Percentiles rank a stretch among this genome's conserved stretches.
phyloP scores from a whole-genome alignment of 2,888 invertebrate species.

The Chrysolina haemoptera region DNA sequence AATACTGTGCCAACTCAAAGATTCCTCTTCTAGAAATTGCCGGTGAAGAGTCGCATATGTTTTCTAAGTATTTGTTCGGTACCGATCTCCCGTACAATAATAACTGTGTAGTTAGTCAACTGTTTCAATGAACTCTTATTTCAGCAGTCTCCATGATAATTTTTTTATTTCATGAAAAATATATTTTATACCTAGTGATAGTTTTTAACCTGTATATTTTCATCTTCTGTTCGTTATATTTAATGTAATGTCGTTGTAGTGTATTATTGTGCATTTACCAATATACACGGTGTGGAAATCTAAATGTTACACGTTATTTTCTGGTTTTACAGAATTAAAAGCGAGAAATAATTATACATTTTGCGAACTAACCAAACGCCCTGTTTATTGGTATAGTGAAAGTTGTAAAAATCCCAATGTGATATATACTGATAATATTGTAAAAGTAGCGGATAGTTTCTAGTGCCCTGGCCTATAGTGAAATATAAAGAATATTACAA shows the following conservation, averaged over 20 bases:
- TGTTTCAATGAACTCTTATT: background rate
- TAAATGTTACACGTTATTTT: constrained; percentile 35
- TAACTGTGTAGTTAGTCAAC: constrained; percentile 6
- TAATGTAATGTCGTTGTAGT: constrained; percentile 29
- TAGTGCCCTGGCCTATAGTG: constrained; percentile 47
- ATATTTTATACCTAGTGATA: constrained; percentile 37
- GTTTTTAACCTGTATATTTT: constrained; percentile 44
- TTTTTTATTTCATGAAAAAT: constrained; percentile 9
- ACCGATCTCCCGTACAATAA: constrained; percentile 15
- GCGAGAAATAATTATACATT: constrained; percentile 35
- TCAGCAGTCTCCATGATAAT: background rate
- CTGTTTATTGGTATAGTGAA: constrained; percentile 42
- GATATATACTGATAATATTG: constrained; percentile 67
- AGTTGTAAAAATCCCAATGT: constrained; percentile 62
- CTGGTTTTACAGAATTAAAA: constrained; percentile 52
- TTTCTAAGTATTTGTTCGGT: constrained; percentile 4
- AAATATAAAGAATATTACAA: constrained; percentile 50
- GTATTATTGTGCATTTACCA: constrained; percentile 37
- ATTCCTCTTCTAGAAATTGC: background rate
- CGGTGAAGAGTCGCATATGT: background rate
- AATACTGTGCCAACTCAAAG: background rate
- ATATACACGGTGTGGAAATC: constrained; percentile 37
- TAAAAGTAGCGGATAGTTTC: constrained; percentile 51
- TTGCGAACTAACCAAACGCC: constrained; percentile 31
- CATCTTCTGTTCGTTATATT: constrained; percentile 36